Conservation (phyloP, 2,888 invertebrate species). For the Cecidostiba fungosa region DNA sequence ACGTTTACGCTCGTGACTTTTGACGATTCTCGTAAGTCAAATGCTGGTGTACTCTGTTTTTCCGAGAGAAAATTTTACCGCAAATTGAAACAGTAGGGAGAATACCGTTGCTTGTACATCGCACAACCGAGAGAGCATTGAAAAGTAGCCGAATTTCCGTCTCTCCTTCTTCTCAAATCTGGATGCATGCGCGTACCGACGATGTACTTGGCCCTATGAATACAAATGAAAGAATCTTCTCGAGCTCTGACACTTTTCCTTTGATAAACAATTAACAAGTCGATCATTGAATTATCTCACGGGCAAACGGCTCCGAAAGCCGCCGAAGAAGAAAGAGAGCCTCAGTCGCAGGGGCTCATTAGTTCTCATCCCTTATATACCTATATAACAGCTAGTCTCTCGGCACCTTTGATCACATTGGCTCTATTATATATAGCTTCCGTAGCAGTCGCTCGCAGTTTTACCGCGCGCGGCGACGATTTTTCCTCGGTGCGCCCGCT, state of each 20-base stretch:
- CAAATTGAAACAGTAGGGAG: not conserved
- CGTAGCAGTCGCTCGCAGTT: conserved; percentile 13
- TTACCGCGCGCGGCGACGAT: not conserved
- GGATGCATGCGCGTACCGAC: conserved; percentile 32
- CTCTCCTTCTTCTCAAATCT: conserved; percentile 34
- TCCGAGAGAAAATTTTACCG: not conserved
- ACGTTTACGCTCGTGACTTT: not conserved
- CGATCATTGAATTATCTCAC: not conserved
- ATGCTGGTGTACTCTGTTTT: not conserved
- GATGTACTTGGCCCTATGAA: not conserved
- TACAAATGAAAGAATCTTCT: conserved; percentile 53
- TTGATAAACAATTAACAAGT: not conserved
- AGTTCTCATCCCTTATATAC: not conserved
- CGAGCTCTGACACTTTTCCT: not conserved
- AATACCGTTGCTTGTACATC: not conserved
- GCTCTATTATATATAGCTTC: not conserved
- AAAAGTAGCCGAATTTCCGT: conserved; percentile 47
- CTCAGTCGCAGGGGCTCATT: not conserved
- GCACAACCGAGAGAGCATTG: conserved; percentile 18
- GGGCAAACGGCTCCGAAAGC: not conserved
- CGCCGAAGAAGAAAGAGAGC: too few species aligned
- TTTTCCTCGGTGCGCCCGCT: conserved; percentile 11
- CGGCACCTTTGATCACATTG: not conserved
- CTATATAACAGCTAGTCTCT: not conserved
- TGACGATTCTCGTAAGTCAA: conserved; percentile 3